phyloP scores from a whole-genome alignment of 2,113 vertebrate species.

The Tauraco erythrolophus region DNA sequence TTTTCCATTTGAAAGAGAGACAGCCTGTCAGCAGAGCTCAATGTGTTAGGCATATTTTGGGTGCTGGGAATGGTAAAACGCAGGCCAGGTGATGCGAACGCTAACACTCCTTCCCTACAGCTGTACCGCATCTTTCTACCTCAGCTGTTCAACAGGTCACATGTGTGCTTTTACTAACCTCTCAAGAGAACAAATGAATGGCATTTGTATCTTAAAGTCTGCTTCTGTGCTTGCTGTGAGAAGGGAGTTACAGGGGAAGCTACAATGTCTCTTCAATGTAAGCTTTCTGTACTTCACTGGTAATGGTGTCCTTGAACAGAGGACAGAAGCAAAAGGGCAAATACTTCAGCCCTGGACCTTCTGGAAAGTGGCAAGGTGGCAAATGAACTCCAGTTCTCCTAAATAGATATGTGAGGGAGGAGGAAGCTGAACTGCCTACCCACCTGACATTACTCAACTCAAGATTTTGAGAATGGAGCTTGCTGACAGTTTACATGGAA shows the following conservation, averaged over 20 bases:
- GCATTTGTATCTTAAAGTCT: neutral
- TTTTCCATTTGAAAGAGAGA: conserved; percentile 22
- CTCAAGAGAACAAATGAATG: neutral
- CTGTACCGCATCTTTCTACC: neutral
- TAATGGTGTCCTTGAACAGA: neutral
- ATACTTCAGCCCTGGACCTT: neutral
- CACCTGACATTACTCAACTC: neutral
- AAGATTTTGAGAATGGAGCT: neutral
- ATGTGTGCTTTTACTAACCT: neutral
- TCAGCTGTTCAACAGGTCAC: neutral
- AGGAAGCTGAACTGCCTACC: neutral
- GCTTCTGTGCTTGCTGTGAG: neutral
- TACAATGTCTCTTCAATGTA: neutral
- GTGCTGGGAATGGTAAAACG: neutral
- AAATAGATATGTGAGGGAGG: neutral
- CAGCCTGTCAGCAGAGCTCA: neutral
- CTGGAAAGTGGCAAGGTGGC: neutral
- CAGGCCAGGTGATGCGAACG: neutral
- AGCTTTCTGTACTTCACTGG: neutral
- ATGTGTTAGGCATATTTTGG: neutral
- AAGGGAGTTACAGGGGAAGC: neutral
- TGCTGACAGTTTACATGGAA: neutral
- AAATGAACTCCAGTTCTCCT: neutral
- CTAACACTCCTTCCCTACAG: neutral
- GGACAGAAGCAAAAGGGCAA: neutral